Percentiles rank a stretch among this genome's conserved stretches.
Evolutionary conservation across 2,888 invertebrate species (phyloP).

Genomic region (Caenorhabditis zanzibari): DNA sequence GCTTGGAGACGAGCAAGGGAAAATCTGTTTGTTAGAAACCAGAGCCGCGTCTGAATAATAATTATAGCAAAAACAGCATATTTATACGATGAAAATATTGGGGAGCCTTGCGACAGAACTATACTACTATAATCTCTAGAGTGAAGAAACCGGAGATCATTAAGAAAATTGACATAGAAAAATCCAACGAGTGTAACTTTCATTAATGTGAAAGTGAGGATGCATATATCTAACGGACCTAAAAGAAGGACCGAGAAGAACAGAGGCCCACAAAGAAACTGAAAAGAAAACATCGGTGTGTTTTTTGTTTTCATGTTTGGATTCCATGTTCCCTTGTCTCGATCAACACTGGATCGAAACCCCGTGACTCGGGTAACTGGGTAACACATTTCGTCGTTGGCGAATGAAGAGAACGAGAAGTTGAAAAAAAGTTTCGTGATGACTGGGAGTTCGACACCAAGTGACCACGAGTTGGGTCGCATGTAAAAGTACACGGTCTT

Average conservation of each 20-base stretch:
- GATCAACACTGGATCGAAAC: constrained; percentile 33
- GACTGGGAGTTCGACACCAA: constrained; percentile 38
- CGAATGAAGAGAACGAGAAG: constrained; percentile 18
- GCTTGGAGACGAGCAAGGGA: constrained; percentile 20
- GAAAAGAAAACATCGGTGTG: constrained; percentile 13
- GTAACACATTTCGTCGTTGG: constrained; percentile 28
- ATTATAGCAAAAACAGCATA: constrained; percentile 12
- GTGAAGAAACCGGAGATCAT: constrained; percentile 27
- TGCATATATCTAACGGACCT: neutral
- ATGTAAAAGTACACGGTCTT: constrained; percentile 41
- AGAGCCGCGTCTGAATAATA: constrained; percentile 41
- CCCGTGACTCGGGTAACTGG: constrained; percentile 40
- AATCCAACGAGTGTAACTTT: constrained; percentile 20
- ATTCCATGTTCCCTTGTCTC: constrained; percentile 31
- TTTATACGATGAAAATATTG: neutral
- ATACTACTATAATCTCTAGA: neutral
- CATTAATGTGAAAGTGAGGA: constrained; percentile 19
- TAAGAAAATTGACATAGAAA: constrained; percentile 3
- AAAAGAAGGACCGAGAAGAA: neutral
- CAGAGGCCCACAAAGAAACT: neutral
- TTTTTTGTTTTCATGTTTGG: constrained; percentile 26
- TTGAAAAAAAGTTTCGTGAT: constrained; percentile 16
- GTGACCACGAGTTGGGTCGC: constrained; percentile 35
- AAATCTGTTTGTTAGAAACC: constrained; percentile 26
- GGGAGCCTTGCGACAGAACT: neutral